Base-by-base conservation (phyloP, 1,140 invertebrate genomes). In the Muscidifurax raptorellus region DNA sequence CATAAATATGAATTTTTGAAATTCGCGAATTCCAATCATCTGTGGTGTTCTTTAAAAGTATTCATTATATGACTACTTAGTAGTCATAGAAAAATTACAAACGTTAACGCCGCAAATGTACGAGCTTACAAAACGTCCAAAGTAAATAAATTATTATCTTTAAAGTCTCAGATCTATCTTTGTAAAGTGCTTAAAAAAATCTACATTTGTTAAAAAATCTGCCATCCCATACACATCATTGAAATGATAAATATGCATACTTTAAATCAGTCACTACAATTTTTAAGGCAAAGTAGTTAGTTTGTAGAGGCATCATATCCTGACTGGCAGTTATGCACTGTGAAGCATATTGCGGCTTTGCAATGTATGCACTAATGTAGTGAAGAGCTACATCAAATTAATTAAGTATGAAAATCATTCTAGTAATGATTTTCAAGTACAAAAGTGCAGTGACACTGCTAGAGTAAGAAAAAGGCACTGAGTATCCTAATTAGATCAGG, bases 391-490 rank as follows among this genome's bases (percentile, higher is more conserved):
- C 76, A 76, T n/a, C n/a, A 79, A 78, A 67, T 27, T 79, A 84
- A 79, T 84, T 84, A 84, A 84, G 82, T 84, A 79, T 79, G 67
- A 80, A 67, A 80, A 72, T 44, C 52, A 84, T 66, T 72, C 30
- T 74, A 27, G 75, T 28, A 66, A 40, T 64, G 27, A 59, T 59
- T 32, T 52, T 82, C 52, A 72, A 75, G 76, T 82, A 82, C 13
- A 66, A 80, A 67, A 30, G 25, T 75, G 66, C 30, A 80, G 77
- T 84, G 71, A 80, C 67, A 80, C 32, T 79, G 77, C 36, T 66
- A 28, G 36, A 47, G 22, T 84, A 75, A 79, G 71, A 84, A 80
- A 75, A 85, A 88, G 88, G 86, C 88, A 88, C 88, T 87, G 78
- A 84, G 78, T 86, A 86, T 87, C 64, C 32, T 82, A 83, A 15